These are phyloP conservation scores for human (Homo sapiens) DNA, from an alignment of 2,113 vertebrate genomes.

Conservation along the genomic window DNA sequence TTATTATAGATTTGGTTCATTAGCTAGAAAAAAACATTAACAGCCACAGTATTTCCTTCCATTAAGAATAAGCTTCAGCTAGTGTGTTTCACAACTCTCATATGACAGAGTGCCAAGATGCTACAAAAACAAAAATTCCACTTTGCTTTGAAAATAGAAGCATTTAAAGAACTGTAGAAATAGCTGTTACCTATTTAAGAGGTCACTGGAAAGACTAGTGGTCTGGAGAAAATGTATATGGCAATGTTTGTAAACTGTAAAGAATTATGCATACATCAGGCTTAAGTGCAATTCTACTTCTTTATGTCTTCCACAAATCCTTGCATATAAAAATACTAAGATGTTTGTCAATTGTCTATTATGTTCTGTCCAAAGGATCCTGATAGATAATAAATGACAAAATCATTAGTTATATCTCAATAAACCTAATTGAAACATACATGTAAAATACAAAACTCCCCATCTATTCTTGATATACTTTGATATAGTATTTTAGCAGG, in stretches of 20 bases:
- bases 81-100: background rate
- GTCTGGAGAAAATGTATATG: background rate
- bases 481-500: background rate
- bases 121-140: background rate
- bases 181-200: constrained; percentile 17
- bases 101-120: background rate
- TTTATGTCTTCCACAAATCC: background rate
- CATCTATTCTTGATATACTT: background rate
- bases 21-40: background rate
- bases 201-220: background rate
- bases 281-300: background rate
- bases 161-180: constrained; percentile 40
- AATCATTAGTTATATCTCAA: background rate
- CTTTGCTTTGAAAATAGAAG: constrained; percentile 1
- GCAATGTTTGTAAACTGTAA: background rate
- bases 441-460: background rate
- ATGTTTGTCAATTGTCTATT: background rate
- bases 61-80: background rate
- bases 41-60: background rate
- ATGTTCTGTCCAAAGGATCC: background rate
- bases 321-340: background rate
- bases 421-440: background rate
- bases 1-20: background rate
- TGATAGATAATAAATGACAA: background rate
- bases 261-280: background rate